Conservation (phyloP, 2,888 invertebrate genomes). For the Caenorhabditis angaria region DNA sequence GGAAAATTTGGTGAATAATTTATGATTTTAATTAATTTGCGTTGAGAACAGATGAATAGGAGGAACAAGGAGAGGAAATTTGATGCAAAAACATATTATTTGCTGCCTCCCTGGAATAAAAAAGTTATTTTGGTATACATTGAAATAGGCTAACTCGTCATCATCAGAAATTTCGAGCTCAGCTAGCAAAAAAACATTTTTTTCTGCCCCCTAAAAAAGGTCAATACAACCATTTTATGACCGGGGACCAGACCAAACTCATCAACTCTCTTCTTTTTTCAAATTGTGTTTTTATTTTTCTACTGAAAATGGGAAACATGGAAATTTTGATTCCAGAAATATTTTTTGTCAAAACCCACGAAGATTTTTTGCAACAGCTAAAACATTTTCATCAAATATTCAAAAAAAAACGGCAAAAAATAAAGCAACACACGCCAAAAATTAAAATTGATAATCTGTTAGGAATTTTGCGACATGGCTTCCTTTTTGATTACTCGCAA, state of each 20-base stretch:
- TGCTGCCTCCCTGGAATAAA: not conserved
- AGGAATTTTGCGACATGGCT: constrained; percentile 29
- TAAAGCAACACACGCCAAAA: not conserved
- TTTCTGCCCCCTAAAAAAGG: too few relatives aligned
- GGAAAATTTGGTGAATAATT: constrained; percentile 5
- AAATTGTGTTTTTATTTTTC: too few relatives aligned
- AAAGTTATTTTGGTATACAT: not conserved
- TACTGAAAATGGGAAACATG: too few relatives aligned
- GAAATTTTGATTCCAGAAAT: too few relatives aligned
- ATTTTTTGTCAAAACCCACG: too few relatives aligned
- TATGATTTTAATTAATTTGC: not conserved
- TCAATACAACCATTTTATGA: too few relatives aligned
- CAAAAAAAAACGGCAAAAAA: constrained; percentile 7
- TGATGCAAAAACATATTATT: not conserved
- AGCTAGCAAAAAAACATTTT: too few relatives aligned
- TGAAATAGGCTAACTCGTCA: not conserved
- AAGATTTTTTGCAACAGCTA: not conserved
- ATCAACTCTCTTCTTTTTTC: too few relatives aligned
- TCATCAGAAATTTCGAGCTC: too few relatives aligned
- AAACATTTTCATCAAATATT: not conserved
- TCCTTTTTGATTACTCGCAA: constrained; percentile 43
- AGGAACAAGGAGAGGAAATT: not conserved
- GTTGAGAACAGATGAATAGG: constrained; percentile 1
- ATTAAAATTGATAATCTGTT: constrained; percentile 37
- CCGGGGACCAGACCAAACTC: too few relatives aligned